Evolutionary conservation across 2,888 invertebrate genomes (phyloP).

Genomic region (Sinelater perroti): DNA sequence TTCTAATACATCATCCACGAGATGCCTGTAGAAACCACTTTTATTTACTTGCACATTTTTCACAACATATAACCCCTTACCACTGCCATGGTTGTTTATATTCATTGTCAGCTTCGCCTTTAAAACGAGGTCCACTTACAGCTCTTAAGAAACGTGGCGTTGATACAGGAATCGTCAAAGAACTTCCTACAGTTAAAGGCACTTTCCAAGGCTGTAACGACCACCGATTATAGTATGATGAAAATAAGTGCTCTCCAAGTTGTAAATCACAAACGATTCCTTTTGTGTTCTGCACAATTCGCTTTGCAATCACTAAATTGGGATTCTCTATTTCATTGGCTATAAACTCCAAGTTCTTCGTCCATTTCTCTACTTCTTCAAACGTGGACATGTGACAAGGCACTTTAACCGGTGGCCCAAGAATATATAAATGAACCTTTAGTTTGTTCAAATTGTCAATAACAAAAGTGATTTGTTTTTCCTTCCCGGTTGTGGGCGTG

Average conservation of each 20-base stretch:
- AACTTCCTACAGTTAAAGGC: conserved; percentile 24
- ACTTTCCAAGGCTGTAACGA: conserved; percentile 29
- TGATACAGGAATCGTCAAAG: not conserved
- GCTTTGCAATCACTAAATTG: conserved; percentile 16
- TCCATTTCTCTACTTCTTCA: conserved; percentile 25
- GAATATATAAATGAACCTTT: conserved; percentile 21
- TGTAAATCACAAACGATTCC: conserved; percentile 25
- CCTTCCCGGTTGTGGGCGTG: not conserved
- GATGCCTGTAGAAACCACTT: conserved; percentile 17
- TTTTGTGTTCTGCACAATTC: conserved; percentile 20
- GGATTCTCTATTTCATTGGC: conserved; percentile 2
- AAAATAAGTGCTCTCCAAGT: conserved; percentile 27
- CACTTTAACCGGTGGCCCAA: conserved; percentile 30
- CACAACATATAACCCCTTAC: conserved; percentile 10
- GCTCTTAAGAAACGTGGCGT: conserved; percentile 18
- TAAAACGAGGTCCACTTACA: not conserved
- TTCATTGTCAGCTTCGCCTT: not conserved
- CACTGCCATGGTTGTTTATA: conserved; percentile 8
- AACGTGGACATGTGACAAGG: conserved; percentile 10
- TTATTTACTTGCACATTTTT: not conserved
- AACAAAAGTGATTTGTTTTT: conserved; percentile 12
- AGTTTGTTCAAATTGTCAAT: conserved; percentile 16
- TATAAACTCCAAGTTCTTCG: conserved; percentile 26
- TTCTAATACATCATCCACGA: conserved; percentile 10
- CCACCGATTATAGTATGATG: conserved; percentile 5